These are phyloP conservation scores for Urophycis tenuis DNA, from an alignment of 2,797 vertebrate genomes.

Conservation along the genomic window DNA sequence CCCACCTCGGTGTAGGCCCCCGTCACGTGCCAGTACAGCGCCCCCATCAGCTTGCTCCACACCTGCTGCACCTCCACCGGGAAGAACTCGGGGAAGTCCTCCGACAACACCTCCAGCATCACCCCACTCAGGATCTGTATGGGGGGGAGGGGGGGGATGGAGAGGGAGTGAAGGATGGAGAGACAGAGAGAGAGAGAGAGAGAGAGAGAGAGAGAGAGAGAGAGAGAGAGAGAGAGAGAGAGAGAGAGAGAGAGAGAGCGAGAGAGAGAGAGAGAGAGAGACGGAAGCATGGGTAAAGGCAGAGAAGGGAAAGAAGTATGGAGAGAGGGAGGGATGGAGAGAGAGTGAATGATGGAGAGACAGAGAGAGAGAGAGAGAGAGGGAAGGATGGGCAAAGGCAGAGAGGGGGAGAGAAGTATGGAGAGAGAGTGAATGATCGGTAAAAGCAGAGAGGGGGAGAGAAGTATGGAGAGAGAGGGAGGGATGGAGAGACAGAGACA, in stretches of 20 bases:
- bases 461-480: too few relatives aligned
- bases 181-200: background rate
- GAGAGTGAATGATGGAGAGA: too few relatives aligned
- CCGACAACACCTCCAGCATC: conserved; percentile 85
- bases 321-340: background rate
- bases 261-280: conserved; percentile 1
- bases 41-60: conserved; percentile 87
- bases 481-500: background rate
- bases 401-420: too few relatives aligned
- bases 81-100: conserved; percentile 87
- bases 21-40: conserved; percentile 87
- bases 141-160: conserved; percentile 3
- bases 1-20: conserved; percentile 92
- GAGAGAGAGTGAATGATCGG: too few relatives aligned
- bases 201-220: background rate
- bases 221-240: background rate
- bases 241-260: background rate
- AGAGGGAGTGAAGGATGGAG: background rate
- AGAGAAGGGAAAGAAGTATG: too few relatives aligned
- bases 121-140: conserved; percentile 85
- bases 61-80: conserved; percentile 82
- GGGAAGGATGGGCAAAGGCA: too few relatives aligned
- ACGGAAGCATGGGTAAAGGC: background rate
- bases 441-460: too few relatives aligned
- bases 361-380: too few relatives aligned